Percentiles rank a stretch among this genome's conserved stretches.
Conservation (phyloP, 1,140 invertebrate genomes). For the Augochlora pura region DNA sequence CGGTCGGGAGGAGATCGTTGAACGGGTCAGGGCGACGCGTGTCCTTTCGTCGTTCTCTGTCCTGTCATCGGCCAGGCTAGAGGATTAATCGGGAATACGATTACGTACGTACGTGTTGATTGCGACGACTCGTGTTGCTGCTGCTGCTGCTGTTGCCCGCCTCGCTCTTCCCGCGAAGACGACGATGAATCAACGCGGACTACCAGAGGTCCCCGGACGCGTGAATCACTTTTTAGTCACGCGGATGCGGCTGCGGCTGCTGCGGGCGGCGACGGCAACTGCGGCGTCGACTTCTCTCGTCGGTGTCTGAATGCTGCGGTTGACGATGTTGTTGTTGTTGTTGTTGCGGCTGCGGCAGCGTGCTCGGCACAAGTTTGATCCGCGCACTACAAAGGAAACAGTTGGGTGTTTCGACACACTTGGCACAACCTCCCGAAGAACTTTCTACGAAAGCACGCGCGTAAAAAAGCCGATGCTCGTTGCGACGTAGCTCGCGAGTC, state of each 20-base stretch:
- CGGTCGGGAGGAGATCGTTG: too few species aligned
- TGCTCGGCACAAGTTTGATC: constrained; percentile 17
- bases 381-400: neutral
- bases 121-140: too few species aligned
- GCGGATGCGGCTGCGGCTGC: constrained; percentile 1
- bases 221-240: constrained; percentile 25
- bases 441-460: constrained; percentile 49
- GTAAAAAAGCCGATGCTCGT: constrained; percentile 16
- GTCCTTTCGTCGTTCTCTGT: too few species aligned
- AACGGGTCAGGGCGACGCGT: too few species aligned
- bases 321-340: too few species aligned
- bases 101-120: constrained; percentile 44
- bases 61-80: too few species aligned
- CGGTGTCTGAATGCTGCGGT: too few species aligned
- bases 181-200: constrained; percentile 2
- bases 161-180: neutral
- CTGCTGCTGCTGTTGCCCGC: too few species aligned
- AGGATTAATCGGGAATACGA: too few species aligned
- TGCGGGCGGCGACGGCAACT: too few species aligned
- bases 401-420: constrained; percentile 29
- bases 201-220: neutral
- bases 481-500: neutral
- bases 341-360: too few species aligned
- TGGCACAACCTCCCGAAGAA: constrained; percentile 36
- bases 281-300: too few species aligned